Base-by-base conservation (phyloP, 2,113 vertebrate species). In the Corapipo altera region DNA sequence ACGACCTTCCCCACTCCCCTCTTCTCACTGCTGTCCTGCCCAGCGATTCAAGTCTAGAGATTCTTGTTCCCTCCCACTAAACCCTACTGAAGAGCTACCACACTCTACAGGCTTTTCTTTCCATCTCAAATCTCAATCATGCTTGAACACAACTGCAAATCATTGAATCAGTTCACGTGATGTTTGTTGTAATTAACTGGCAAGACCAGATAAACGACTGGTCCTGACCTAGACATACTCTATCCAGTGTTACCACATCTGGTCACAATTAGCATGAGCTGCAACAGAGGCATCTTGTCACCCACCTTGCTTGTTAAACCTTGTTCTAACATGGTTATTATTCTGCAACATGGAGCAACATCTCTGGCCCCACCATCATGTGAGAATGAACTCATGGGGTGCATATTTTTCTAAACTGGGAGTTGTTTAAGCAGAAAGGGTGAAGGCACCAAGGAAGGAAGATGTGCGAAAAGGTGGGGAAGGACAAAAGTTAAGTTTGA, bases 1-100 rank as follows among this genome's bases (percentile, higher is more conserved):
- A 7, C 0, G 0, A 39, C 17, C 7, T 71, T 20, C 30, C 24
- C 11, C 4, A 2, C 17, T n/a, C 35, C 48, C 1, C 5, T 71
- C 8, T 28, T 58, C 39, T 89, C 7, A 1, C 23, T 32, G 16
- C 48, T 64, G 59, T 75, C 27, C 21, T 35, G 35, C 18, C 70
- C 14, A 11, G 49, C 7, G 11, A 12, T n/a, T 61, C 32, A 13
- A 20, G 13, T 10, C n/a, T 10, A 12, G 58, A 82, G 44, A 17
- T 57, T 58, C 35, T 19, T 4, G 9, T 49, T 46, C 20, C 32
- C 26, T 72, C 48, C 52, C 41, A 39, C 52, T 15, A 44, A 78
- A 35, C 20, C 24, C 24, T 49, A n/a, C 32, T 7, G 32, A 41
- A 23, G n/a, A 28, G 12, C 58, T 39, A 21, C 20, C 32, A 14